A percentile compares a stretch with the other conserved stretches of the same genome.
These are phyloP conservation scores for Orius insidiosus DNA, from an alignment of 1,140 invertebrate genomes.

Conservation along the genomic window DNA sequence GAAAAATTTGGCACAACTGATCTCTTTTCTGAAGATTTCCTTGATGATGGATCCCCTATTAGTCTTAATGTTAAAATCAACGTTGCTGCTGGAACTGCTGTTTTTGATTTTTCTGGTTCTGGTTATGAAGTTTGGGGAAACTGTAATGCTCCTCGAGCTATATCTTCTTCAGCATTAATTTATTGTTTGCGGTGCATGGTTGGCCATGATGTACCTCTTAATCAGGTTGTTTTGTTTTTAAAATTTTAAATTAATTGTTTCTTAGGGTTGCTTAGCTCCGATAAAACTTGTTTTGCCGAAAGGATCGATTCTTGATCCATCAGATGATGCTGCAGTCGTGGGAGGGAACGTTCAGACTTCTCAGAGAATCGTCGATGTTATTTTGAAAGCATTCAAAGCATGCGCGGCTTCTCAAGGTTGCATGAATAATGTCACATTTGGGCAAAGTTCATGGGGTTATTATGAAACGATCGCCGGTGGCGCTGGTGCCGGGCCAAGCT, in stretches of 20 bases:
- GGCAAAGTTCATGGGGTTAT: slow-evolving; percentile 81
- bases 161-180: slow-evolving; percentile 90
- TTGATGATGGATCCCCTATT: slow-evolving; percentile 92
- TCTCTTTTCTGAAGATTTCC: slow-evolving; percentile 61
- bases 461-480: slow-evolving; percentile 99
- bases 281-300: slow-evolving; percentile 70
- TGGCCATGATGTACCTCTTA: slow-evolving; percentile 89
- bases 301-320: slow-evolving; percentile 76
- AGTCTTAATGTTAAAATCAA: slow-evolving; percentile 63
- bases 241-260: slow-evolving; percentile 14
- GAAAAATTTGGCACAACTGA: slow-evolving; percentile 34
- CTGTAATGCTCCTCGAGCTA: slow-evolving; percentile 88
- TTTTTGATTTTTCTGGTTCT: slow-evolving; percentile 64
- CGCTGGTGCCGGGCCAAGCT: slow-evolving; percentile 85
- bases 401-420: slow-evolving; percentile 96
- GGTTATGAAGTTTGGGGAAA: slow-evolving; percentile 70
- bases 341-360: slow-evolving; percentile 99
- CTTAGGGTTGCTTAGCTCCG: slow-evolving; percentile 75
- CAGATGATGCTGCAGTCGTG: slow-evolving; percentile 87
- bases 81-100: slow-evolving; percentile 48
- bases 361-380: slow-evolving; percentile 91
- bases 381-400: slow-evolving; percentile 76
- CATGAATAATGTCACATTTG: slow-evolving; percentile 98
- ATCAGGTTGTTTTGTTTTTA: slow-evolving; percentile 48
- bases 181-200: slow-evolving; percentile 98